Evolutionary conservation across 2,797 vertebrate species (phyloP).

Genomic region (Coregonus ussuriensis): DNA sequence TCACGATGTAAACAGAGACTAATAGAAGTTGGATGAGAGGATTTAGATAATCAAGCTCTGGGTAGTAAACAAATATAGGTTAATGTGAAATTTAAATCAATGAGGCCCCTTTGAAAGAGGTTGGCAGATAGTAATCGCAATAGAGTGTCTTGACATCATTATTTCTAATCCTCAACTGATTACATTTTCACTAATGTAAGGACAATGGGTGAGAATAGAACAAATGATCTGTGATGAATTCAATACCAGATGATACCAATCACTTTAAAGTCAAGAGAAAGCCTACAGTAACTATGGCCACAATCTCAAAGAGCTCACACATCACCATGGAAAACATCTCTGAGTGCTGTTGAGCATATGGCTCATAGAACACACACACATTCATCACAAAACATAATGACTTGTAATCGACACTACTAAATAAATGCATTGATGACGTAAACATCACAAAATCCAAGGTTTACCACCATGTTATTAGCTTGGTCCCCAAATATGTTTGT

Average conservation of each 20-base stretch:
- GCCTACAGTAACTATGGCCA: background rate
- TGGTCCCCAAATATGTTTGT: background rate
- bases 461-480: background rate
- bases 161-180: background rate
- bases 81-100: conserved; percentile 1
- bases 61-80: background rate
- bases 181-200: conserved; percentile 2
- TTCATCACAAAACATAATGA: background rate
- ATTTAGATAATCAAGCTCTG: background rate
- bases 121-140: background rate
- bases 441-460: background rate
- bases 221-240: background rate
- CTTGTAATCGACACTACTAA: background rate
- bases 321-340: background rate
- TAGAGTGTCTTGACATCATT: background rate
- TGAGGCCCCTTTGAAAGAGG: background rate
- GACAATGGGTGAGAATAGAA: background rate
- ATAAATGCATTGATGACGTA: background rate
- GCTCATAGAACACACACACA: background rate
- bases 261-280: background rate
- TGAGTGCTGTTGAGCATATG: background rate
- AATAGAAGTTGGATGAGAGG: conserved; percentile 1
- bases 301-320: background rate
- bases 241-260: background rate
- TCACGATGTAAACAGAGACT: background rate